Conservation (phyloP, 2,113 vertebrate genomes). For the Chaenogobius annularis region DNA sequence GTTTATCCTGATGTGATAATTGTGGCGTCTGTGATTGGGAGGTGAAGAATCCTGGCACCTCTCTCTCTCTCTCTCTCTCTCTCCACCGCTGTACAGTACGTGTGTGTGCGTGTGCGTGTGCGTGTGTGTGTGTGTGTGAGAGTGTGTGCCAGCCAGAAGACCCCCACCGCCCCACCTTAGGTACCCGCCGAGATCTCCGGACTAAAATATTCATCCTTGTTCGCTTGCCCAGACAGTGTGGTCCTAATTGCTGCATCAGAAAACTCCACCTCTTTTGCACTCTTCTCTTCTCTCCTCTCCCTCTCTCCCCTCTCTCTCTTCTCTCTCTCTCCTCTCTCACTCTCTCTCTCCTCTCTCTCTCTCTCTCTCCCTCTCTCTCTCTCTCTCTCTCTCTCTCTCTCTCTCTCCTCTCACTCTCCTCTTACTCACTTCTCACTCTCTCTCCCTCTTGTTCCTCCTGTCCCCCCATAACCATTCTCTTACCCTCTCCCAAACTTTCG, state of each 20-base stretch:
- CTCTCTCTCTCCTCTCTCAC: background rate
- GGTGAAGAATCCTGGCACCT: slow-evolving; percentile 63
- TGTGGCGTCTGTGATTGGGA: slow-evolving; percentile 66
- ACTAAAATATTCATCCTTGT: slow-evolving; percentile 77
- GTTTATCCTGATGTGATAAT: slow-evolving; percentile 67
- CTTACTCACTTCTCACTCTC: too few species aligned
- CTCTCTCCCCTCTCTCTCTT: background rate
- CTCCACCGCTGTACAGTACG: slow-evolving; percentile 10
- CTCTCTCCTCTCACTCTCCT: background rate
- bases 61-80: slow-evolving; percentile 34
- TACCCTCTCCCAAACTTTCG: too few species aligned
- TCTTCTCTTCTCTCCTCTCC: slow-evolving; percentile 15
- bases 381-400: too few species aligned
- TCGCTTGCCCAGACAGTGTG: slow-evolving; percentile 67
- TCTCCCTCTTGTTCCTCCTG: background rate
- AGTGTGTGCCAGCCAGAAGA: slow-evolving; percentile 66
- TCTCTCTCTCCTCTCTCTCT: background rate
- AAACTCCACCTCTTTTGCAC: slow-evolving; percentile 66
- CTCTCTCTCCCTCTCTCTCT: background rate
- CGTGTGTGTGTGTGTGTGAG: slow-evolving; percentile 28
- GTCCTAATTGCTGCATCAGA: slow-evolving; percentile 76
- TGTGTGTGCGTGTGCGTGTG: slow-evolving; percentile 32
- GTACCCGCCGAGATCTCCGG: slow-evolving; percentile 68
- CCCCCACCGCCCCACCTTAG: slow-evolving; percentile 71
- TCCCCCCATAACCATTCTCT: background rate